phyloP scores from a whole-genome alignment of 2,888 invertebrate genomes.

The Hydrotaea diabolus region DNA sequence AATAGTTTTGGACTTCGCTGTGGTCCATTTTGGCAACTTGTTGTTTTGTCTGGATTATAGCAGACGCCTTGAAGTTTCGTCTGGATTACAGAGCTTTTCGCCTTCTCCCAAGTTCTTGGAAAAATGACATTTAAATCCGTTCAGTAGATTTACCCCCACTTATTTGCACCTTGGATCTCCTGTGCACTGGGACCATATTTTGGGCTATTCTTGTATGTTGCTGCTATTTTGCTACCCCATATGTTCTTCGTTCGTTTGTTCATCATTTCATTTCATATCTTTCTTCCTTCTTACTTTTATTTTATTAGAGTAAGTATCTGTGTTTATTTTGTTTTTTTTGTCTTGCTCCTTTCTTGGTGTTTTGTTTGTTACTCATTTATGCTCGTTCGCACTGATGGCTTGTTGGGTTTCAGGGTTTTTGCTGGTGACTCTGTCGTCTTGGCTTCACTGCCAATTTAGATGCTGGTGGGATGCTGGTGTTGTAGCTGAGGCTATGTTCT shows the following conservation, averaged over 20 bases:
- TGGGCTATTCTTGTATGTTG: background rate
- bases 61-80: no score
- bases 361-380: background rate
- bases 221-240: background rate
- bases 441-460: background rate
- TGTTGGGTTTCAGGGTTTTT: background rate
- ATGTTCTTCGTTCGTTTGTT: background rate
- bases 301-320: background rate
- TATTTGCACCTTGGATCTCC: no score
- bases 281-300: background rate
- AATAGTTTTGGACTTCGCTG: no score
- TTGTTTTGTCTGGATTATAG: no score
- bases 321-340: background rate
- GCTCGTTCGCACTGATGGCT: background rate
- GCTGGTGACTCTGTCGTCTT: background rate
- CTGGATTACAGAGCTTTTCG: no score
- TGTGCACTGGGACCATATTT: no score
- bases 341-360: background rate
- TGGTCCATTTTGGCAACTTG: no score
- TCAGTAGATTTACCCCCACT: no score
- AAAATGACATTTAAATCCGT: no score
- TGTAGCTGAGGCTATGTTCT: background rate
- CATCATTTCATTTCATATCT: background rate
- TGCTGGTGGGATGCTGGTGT: background rate
- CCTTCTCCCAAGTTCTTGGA: no score